Percentiles rank a stretch among this genome's conserved stretches.
Conservation (phyloP, 2,797 vertebrate genomes). For the Mastacembelus armatus region DNA sequence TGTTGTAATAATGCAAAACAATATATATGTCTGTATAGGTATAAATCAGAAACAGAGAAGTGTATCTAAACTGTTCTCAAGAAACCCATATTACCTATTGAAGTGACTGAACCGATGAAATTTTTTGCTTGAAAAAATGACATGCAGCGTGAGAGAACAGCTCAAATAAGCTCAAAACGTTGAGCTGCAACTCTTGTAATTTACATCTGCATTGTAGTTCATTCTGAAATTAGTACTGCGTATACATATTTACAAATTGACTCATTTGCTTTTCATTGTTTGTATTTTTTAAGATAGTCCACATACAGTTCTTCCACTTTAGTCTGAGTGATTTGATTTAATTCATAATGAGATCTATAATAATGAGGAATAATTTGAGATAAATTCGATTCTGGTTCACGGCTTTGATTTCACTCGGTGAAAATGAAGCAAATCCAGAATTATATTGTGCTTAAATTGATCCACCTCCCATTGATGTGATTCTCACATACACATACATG, state of each 20-base stretch:
- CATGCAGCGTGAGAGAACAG: conserved; percentile 64
- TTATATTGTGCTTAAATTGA: conserved; percentile 19
- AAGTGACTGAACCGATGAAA: conserved; percentile 56
- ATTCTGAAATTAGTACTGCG: conserved; percentile 38
- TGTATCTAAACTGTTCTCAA: conserved; percentile 8
- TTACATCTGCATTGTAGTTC: conserved; percentile 62
- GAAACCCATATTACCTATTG: conserved; percentile 74
- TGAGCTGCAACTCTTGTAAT: conserved; percentile 28
- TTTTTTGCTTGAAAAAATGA: conserved; percentile 52
- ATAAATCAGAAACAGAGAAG: background rate
- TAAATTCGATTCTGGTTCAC: conserved; percentile 19
- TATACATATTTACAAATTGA: conserved; percentile 19
- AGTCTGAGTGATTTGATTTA: conserved; percentile 13
- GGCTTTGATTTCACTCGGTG: conserved; percentile 24
- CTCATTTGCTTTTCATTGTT: conserved; percentile 14
- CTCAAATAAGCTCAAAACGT: conserved; percentile 25
- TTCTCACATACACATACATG: conserved; percentile 1
- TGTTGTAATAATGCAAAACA: background rate
- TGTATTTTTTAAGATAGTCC: no score
- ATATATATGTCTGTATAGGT: background rate
- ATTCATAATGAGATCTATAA: conserved; percentile 15
- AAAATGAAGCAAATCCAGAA: conserved; percentile 34
- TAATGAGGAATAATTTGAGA: background rate
- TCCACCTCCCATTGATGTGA: background rate
- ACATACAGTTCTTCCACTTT: conserved; percentile 1